phyloP scores from a whole-genome alignment of 64 coral and sea anemone genomes.

The Montipora foliosa region DNA sequence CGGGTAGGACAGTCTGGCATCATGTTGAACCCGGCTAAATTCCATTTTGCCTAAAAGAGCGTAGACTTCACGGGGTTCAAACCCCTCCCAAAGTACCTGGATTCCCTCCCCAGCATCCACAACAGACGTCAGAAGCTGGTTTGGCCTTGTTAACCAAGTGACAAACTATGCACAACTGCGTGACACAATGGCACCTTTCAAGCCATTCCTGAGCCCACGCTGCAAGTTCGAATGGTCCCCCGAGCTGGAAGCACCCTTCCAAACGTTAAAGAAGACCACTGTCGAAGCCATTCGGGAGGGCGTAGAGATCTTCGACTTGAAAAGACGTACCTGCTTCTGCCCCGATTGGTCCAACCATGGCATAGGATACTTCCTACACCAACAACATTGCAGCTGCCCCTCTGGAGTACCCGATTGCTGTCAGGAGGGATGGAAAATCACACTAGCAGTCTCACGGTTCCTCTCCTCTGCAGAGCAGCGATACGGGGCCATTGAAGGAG shows the following conservation, averaged over 20 bases:
- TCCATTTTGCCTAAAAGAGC: neutral
- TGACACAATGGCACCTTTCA: constrained; percentile 46
- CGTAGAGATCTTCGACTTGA: constrained; percentile 49
- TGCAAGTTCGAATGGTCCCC: constrained; percentile 50
- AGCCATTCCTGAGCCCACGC: constrained; percentile 48
- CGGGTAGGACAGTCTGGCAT: constrained; percentile 17
- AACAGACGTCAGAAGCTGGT: constrained; percentile 35
- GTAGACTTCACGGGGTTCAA: constrained; percentile 29
- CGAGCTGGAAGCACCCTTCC: neutral
- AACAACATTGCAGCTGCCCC: constrained; percentile 40
- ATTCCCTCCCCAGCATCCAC: neutral
- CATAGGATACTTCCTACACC: constrained; percentile 47
- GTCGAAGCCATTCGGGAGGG: constrained; percentile 25
- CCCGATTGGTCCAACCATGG: constrained; percentile 50
- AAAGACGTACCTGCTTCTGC: constrained; percentile 36
- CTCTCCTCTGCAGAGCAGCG: constrained; percentile 46
- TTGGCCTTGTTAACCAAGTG: constrained; percentile 58
- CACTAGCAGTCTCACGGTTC: constrained; percentile 39
- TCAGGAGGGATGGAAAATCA: constrained; percentile 35
- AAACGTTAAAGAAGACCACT: constrained; percentile 7
- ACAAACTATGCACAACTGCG: constrained; percentile 48
- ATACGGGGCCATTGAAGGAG: constrained; percentile 50
- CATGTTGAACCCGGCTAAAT: constrained; percentile 34
- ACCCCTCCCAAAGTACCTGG: constrained; percentile 39
- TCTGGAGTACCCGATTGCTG: constrained; percentile 19